phyloP scores from a whole-genome alignment of 2,113 vertebrate genomes.

The Trachemys scripta region DNA sequence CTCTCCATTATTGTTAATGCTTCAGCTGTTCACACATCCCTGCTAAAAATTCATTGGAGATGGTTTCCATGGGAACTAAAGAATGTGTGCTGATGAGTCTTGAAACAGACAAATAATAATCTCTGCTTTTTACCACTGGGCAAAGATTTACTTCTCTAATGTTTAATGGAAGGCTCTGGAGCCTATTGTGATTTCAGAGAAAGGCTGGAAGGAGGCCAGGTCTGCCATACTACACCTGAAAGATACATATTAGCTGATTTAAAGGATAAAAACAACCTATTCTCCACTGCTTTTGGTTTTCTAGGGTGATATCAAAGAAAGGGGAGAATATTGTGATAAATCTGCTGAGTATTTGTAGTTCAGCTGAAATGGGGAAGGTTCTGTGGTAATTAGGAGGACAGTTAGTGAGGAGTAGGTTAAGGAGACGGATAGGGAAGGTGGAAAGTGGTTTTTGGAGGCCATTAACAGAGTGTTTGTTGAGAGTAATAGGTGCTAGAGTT shows the following conservation, averaged over 20 bases:
- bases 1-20: constrained; percentile 55
- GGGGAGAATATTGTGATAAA: neutral
- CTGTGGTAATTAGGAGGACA: neutral
- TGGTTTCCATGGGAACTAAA: constrained; percentile 79
- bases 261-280: neutral
- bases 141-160: constrained; percentile 64
- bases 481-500: neutral
- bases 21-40: constrained; percentile 56
- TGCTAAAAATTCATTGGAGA: constrained; percentile 69
- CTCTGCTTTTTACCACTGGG: constrained; percentile 61
- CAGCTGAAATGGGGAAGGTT: neutral
- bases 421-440: neutral
- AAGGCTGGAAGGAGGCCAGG: neutral
- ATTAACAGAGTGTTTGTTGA: neutral
- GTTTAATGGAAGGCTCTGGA: constrained; percentile 52
- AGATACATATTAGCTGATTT: neutral
- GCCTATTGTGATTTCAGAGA: constrained; percentile 38
- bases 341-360: neutral
- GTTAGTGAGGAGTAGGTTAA: neutral
- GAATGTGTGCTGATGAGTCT: constrained; percentile 73
- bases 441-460: neutral
- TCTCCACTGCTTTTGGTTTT: neutral
- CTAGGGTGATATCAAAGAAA: neutral
- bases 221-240: constrained; percentile 12
- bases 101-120: constrained; percentile 75